Percentiles rank a stretch among this genome's conserved stretches.
Conservation (phyloP, 2,888 invertebrate species). For the Clunio marinus region DNA sequence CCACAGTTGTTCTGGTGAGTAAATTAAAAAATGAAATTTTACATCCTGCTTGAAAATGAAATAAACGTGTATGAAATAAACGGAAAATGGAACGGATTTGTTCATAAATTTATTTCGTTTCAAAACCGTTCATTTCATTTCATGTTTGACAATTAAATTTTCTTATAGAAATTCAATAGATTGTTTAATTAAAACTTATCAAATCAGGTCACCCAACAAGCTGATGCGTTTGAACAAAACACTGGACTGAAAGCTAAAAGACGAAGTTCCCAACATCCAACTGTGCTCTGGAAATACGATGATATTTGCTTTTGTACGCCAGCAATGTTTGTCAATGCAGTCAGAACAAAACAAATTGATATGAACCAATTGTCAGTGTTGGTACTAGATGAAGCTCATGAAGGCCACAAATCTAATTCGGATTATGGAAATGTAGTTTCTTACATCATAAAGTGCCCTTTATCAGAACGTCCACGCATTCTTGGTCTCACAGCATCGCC, state of each 20-base stretch:
- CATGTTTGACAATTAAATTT: no score
- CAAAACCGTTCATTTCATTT: no score
- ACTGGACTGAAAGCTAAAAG: neutral
- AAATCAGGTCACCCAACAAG: neutral
- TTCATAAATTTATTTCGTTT: neutral
- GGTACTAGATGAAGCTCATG: slow-evolving; percentile 4
- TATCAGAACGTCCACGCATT: neutral
- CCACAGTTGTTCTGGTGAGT: slow-evolving; percentile 14
- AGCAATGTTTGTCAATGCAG: neutral
- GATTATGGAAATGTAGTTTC: neutral
- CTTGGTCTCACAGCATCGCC: slow-evolving; percentile 6
- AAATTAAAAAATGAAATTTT: no score
- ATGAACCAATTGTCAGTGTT: neutral
- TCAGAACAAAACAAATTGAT: neutral
- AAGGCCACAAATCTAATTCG: neutral
- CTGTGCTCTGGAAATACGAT: neutral
- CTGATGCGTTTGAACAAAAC: neutral
- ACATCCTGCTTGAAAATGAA: no score
- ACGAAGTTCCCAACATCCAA: neutral
- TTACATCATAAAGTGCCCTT: neutral
- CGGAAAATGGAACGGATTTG: neutral
- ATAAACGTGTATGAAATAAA: neutral
- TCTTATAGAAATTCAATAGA: no score
- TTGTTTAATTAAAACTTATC: no score
- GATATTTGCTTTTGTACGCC: slow-evolving; percentile 4